Evolutionary conservation across 2,797 vertebrate species (phyloP).

Genomic region (Dendrocincla tyrannina): DNA sequence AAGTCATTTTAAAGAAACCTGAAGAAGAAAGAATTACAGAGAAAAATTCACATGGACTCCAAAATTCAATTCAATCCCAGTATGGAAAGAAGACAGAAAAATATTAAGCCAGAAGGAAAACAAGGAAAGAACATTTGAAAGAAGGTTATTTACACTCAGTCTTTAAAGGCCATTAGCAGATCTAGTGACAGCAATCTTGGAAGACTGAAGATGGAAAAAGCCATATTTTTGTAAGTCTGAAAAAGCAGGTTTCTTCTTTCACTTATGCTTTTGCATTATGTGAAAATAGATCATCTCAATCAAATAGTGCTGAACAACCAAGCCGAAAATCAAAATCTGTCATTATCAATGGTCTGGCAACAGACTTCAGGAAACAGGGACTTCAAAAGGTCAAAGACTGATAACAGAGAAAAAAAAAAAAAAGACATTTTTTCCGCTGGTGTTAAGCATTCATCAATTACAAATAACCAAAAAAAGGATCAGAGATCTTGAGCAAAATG

Average conservation of each 20-base stretch:
- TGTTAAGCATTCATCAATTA: background rate
- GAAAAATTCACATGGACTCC: background rate
- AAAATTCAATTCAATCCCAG: background rate
- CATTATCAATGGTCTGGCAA: constrained; percentile 10
- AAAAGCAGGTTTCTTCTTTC: background rate
- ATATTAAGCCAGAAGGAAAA: background rate
- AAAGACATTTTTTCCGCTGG: background rate
- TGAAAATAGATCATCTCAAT: background rate
- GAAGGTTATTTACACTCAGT: background rate
- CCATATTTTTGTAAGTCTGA: background rate
- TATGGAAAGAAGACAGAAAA: background rate
- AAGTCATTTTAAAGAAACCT: background rate
- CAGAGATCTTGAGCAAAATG: background rate
- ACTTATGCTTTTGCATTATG: background rate
- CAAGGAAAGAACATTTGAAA: background rate
- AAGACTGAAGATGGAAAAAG: background rate
- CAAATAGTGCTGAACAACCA: background rate
- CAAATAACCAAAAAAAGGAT: constrained; percentile 11
- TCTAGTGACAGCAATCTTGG: background rate
- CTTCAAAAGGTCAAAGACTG: background rate
- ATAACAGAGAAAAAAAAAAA: background rate
- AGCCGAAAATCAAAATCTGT: background rate
- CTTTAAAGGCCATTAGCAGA: background rate
- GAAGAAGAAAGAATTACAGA: background rate
- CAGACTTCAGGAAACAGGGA: background rate